Evolutionary conservation across 1,140 invertebrate species (phyloP), one percentile per base, ranked within the genome.

Genomic region (Drosophila athabasca): DNA sequence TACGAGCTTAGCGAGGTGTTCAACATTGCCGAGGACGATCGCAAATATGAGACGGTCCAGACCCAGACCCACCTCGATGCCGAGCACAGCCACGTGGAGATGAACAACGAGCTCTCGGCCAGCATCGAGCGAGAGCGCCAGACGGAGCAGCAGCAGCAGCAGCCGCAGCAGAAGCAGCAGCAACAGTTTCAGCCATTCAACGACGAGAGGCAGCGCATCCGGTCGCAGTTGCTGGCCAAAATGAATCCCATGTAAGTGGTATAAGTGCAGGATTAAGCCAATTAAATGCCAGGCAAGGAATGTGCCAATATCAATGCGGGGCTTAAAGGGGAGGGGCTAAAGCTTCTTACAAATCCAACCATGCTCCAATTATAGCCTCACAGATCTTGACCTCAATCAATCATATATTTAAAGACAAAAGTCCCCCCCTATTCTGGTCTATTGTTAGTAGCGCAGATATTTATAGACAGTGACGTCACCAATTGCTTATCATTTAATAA

Each of bases 1-100:
- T 97, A 97, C 92, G 96, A 96, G 91, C 92, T 97, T 71, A 96
- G 95, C 71, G 95, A 97, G 93, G 95, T 96, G 62, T 97, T 97
- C 91, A 95, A 97, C 92, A 95, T 95, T 77, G 92, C 93, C 61
- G 95, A 96, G 91, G 95, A 96, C 90, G 95, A 96, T 82, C 94
- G 95, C 79, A 94, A 94, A 92, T 96, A 96, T 93, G 95, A 95
- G 76, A 94, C 95, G 54, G 92, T 96, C 24, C 94, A 94, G 90
- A 94, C 93, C 82, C 94, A 95, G 76, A 94, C 94, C 74, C 93
- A 95, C 75, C 93, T 95, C 76, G 93, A 94, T 72, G 92, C 94
- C 52, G 94, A 93, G 76, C 94, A 95, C 77, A 95, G 94, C 81
- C 93, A 90, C 65, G 94, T 91, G 22, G 78, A 90, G 76, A 91